Base-by-base conservation (phyloP, 1,140 invertebrate genomes). In the Drosophila santomea region DNA sequence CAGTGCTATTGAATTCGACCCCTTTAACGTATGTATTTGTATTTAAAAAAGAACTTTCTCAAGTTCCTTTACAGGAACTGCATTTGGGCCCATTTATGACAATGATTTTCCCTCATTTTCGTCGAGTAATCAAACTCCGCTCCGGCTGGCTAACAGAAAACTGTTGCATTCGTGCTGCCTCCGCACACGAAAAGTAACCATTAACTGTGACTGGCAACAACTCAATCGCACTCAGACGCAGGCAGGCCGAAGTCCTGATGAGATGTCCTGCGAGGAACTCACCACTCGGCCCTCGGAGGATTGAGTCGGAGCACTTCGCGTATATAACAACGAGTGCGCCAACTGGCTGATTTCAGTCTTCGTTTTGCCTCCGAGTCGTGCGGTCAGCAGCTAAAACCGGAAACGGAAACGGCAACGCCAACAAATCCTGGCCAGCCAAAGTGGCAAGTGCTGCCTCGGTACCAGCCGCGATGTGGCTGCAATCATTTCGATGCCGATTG, bases 311-410 rank as follows among this genome's bases (percentile, higher is more conserved):
- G 41, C 11, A 38, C 23, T 47, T 50, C 61, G 43, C 50, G 80
- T 88, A 88, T 88, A 89, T 80, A 88, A 88, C 66, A 88, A 88
- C 84, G 84, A 88, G 84, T 88, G 84, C 84, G 84, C 80, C 77
- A 84, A 84, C 67, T 88, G 73, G 57, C 56, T 43, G 61, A 82
- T 54, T 77, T 81, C 79, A 90, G 86, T 90, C 86, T 90, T 90
- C 86, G 86, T 90, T 90, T 90, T 86, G 79, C 76, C 82, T 90
- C 78, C 81, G 82, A 90, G 79, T 90, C 77, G 86, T 90, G 86
- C 86, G 86, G 82, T 85, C 81, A 81, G 60, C 81, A 75, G 77
- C 56, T 78, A 74, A 28, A 82, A 55, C 45, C 44, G 56, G 57
- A 63, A 71, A 52, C 44, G 56, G 57, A 60, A 69, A 52, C 44